Evolutionary conservation across 2,113 vertebrate genomes (phyloP).

Genomic region (Crotalus tigris): DNA sequence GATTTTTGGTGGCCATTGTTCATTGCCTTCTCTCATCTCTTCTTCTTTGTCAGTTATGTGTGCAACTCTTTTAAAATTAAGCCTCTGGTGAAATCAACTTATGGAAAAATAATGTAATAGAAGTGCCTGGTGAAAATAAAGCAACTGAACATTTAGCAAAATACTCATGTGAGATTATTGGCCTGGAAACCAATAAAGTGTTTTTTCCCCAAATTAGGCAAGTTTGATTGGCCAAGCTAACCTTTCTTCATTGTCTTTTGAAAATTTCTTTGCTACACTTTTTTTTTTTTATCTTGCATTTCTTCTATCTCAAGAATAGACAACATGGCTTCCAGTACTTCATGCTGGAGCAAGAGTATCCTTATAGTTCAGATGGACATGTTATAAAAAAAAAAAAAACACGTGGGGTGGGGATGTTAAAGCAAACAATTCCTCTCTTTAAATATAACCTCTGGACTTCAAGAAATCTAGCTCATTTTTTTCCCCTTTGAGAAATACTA

Average conservation of each 20-base stretch:
- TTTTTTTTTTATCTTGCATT: not conserved
- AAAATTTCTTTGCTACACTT: not conserved
- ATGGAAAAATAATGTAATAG: not conserved
- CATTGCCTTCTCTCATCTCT: rapidly evolving
- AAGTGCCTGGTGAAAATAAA: not conserved
- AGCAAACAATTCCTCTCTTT: not conserved
- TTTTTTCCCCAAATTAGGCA: not conserved
- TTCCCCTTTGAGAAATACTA: not conserved
- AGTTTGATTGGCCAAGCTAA: not conserved
- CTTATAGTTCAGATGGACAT: not conserved
- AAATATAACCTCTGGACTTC: not conserved
- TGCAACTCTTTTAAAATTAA: rapidly evolving
- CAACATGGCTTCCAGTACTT: not conserved
- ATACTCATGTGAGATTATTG: not conserved
- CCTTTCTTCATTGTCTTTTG: not conserved
- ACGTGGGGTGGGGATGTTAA: not conserved
- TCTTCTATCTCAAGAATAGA: not conserved
- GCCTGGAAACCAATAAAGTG: not conserved
- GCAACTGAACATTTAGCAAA: not conserved
- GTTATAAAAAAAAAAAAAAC: not conserved
- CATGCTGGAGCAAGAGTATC: not conserved
- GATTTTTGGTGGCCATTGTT: not conserved
- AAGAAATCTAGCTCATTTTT: not conserved
- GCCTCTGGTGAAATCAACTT: not conserved
- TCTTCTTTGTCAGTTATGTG: not conserved